Evolutionary conservation across 2,888 invertebrate species (phyloP).

Genomic region (Tridacna crocea): DNA sequence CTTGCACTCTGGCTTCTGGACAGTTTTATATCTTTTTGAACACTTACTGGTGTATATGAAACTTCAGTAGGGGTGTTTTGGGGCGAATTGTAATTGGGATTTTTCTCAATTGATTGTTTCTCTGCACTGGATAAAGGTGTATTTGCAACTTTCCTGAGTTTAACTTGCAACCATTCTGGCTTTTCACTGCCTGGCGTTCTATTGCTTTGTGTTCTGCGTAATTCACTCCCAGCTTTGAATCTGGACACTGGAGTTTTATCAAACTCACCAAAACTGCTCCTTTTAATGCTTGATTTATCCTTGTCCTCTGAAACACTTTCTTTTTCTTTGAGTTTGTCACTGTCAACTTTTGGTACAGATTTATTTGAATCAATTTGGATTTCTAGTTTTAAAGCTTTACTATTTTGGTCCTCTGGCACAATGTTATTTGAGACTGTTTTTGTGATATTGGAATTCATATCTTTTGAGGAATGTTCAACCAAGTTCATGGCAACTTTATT

Average conservation of each 20-base stretch:
- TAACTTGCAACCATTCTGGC: slow-evolving; percentile 62
- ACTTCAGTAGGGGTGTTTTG: neutral
- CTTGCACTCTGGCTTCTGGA: slow-evolving; percentile 64
- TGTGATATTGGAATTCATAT: slow-evolving; percentile 29
- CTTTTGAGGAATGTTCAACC: slow-evolving; percentile 14
- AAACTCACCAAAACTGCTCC: neutral
- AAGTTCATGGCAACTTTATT: too few species aligned
- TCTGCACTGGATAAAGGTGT: slow-evolving; percentile 32
- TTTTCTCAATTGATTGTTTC: slow-evolving; percentile 22
- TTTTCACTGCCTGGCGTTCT: slow-evolving; percentile 54
- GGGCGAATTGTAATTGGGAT: slow-evolving; percentile 16
- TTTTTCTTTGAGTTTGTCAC: neutral
- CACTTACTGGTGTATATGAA: slow-evolving; percentile 31
- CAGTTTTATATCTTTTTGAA: slow-evolving; percentile 53
- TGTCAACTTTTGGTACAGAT: neutral
- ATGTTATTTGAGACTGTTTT: neutral
- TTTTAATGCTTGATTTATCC: neutral
- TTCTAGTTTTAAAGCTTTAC: slow-evolving; percentile 12
- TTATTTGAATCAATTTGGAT: slow-evolving; percentile 20
- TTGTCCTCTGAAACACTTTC: neutral
- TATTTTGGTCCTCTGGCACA: neutral
- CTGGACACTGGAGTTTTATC: slow-evolving; percentile 33
- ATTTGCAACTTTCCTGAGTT: slow-evolving; percentile 52
- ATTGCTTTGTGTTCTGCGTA: slow-evolving; percentile 59
- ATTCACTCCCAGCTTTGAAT: slow-evolving; percentile 41